phyloP scores from a whole-genome alignment of 2,113 vertebrate species.

The Amblyornis subalaris region DNA sequence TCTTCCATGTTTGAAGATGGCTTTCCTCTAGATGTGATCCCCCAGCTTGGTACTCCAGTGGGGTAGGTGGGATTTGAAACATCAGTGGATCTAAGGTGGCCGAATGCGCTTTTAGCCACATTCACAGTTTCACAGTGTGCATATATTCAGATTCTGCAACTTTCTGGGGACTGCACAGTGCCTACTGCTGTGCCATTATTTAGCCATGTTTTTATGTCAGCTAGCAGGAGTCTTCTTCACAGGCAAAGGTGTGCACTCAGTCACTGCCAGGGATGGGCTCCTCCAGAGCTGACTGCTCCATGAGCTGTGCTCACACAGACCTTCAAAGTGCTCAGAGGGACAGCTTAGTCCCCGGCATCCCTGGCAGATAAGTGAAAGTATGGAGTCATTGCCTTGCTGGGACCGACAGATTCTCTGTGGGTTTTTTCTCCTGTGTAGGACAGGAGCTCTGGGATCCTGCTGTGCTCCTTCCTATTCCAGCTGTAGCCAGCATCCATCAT shows the following conservation, averaged over 20 bases:
- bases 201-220: not conserved
- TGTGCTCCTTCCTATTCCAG: not conserved
- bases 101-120: not conserved
- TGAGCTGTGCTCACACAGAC: not conserved
- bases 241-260: not conserved
- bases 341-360: not conserved
- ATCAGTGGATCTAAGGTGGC: not conserved
- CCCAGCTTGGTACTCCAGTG: accelerated
- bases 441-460: not conserved
- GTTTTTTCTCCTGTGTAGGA: not conserved
- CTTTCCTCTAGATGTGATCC: not conserved
- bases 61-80: not conserved
- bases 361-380: not conserved
- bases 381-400: not conserved
- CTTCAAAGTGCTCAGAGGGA: not conserved
- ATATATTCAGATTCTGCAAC: not conserved
- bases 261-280: not conserved
- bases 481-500: not conserved
- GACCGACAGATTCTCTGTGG: not conserved
- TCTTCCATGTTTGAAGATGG: not conserved
- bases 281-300: not conserved
- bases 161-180: not conserved
- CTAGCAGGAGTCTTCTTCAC: not conserved
- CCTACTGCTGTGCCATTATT: not conserved
- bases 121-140: not conserved